Base-by-base conservation (phyloP, 2,888 invertebrate genomes). In the Germaria angustata region DNA sequence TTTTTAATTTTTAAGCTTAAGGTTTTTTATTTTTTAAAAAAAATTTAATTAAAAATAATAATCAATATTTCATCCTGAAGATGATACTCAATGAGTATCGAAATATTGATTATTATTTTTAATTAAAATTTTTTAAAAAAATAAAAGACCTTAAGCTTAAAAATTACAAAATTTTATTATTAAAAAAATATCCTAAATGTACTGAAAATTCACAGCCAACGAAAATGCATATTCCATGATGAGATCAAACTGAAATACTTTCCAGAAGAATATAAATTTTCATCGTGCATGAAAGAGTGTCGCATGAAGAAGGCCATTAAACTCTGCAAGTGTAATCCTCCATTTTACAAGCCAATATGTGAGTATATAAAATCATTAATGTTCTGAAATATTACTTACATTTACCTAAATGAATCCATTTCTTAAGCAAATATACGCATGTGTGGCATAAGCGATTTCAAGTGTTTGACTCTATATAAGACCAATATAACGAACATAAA, bases 201-300 rank as follows among this genome's bases (percentile, higher is more conserved):
- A n/a, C n/a, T n/a, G n/a, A n/a, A n/a, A n/a, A n/a, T 15, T 65
- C n/a, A 9, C 11, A 93, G 93, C 1, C 96, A 96, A 88, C 91
- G 96, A 9, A 93, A 94, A 68, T 96, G 96, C 86, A 93, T 95
- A 34, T 96, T 95, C 87, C 92, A 93, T 0, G 93, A 95, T 85
- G 96, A 96, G 89, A 92, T 93, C 17, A 92, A 92, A 73, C 88
- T 96, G 80, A 92, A 93, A 66, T 90, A 87, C 41, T 91, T 90
- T 63, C 93, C 93, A 0, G 93, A 93, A 0, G 89, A 91, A 2
- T 95, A 95, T 87, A 95, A 95, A 0, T 95, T 95, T 86, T 93
- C 95, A 0, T 94, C 94, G 2, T 96, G 95, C 87, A 95, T 95
- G 92, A 92, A 94, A 61, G 94, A 95, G 87, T 95, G 95, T 85